These are phyloP conservation scores for Limonius californicus DNA, from an alignment of 1,140 invertebrate species.

Conservation along the genomic window DNA sequence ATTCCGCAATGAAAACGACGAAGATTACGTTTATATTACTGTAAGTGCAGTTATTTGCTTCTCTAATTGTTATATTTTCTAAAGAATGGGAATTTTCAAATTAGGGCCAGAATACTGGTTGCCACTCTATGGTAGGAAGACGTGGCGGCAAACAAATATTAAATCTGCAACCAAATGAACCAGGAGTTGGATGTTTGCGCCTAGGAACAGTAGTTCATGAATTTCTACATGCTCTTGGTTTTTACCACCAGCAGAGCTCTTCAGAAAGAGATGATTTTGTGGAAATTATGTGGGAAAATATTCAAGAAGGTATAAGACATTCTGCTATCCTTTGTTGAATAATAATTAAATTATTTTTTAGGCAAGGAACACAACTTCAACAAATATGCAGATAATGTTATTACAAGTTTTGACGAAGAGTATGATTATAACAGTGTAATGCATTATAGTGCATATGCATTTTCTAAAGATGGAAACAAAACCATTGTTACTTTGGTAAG, in stretches of 20 bases:
- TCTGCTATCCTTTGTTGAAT: no score
- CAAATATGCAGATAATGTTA: slow-evolving; percentile 60
- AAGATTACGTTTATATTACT: not conserved
- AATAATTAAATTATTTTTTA: slow-evolving; percentile 34
- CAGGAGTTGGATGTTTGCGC: slow-evolving; percentile 4
- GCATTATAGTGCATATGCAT: slow-evolving; percentile 67
- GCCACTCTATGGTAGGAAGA: not conserved
- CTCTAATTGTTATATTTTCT: no score
- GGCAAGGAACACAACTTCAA: slow-evolving; percentile 66
- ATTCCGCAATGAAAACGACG: not conserved
- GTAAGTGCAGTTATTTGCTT: no score
- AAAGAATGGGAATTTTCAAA: no score
- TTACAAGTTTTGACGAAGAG: slow-evolving; percentile 57
- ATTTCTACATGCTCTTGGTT: slow-evolving; percentile 20
- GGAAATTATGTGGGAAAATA: slow-evolving; percentile 19
- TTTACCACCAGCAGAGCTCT: slow-evolving; percentile 21
- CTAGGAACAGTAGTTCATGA: slow-evolving; percentile 17
- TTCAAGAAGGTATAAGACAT: slow-evolving; percentile 18
- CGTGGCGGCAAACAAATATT: not conserved
- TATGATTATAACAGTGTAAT: slow-evolving; percentile 72
- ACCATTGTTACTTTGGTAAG: slow-evolving; percentile 61
- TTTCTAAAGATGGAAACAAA: slow-evolving; percentile 60
- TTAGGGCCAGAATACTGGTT: not conserved
- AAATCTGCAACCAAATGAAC: not conserved
- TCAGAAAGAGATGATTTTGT: slow-evolving; percentile 16